Percentiles rank a stretch among this genome's conserved stretches.
Conservation (phyloP, 35 echinoderm and acorn worm genomes). For the Heliocidaris tuberculata region DNA sequence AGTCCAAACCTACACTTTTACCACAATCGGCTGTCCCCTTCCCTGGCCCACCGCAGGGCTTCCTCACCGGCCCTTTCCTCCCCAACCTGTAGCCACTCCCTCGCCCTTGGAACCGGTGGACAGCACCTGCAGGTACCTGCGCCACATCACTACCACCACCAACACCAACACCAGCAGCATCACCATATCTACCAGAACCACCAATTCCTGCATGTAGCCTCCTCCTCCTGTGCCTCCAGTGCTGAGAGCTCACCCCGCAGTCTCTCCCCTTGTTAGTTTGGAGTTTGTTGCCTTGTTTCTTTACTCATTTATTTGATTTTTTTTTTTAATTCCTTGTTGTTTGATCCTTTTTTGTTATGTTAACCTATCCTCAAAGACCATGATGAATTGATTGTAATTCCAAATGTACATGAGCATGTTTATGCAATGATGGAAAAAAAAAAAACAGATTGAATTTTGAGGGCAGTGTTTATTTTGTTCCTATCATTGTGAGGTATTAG, state of each 20-base stretch:
- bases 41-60: not conserved
- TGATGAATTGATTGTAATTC: not conserved
- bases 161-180: not conserved
- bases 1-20: not conserved
- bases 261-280: slow-evolving; percentile 33
- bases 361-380: not conserved
- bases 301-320: not conserved
- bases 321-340: not conserved
- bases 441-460: not conserved
- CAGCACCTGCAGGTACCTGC: not conserved
- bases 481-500: not conserved
- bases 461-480: too few species aligned
- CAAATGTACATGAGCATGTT: not conserved
- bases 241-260: slow-evolving; percentile 14
- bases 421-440: not conserved
- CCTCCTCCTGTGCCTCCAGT: not conserved
- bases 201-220: slow-evolving; percentile 14
- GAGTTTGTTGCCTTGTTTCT: not conserved
- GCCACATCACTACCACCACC: not conserved
- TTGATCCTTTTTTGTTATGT: not conserved
- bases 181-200: slow-evolving; percentile 6
- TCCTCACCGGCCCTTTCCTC: slow-evolving; percentile 8
- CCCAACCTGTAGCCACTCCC: slow-evolving; percentile 6
- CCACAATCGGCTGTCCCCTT: slow-evolving; percentile 15
- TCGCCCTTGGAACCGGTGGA: not conserved